Conservation (phyloP, 2,113 vertebrate species). For the Blennius ocellaris region DNA sequence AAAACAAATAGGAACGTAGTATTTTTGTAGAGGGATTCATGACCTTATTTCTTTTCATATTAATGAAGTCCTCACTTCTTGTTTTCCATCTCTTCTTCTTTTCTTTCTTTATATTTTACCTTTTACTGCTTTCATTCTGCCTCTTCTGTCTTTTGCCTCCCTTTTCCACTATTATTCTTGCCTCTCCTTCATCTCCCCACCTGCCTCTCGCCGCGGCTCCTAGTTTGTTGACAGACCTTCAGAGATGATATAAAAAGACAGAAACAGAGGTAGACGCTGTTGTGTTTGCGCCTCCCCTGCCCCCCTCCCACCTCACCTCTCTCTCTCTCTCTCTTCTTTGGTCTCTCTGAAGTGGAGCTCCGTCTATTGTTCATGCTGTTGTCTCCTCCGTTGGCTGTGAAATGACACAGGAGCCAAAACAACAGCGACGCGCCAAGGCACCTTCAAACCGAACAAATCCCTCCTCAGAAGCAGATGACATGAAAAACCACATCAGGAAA, state of each 20-base stretch:
- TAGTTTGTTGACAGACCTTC: constrained; percentile 66
- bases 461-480: constrained; percentile 44
- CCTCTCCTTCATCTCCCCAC: constrained; percentile 4
- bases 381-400: constrained; percentile 60
- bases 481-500: constrained; percentile 19
- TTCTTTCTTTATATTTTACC: not conserved
- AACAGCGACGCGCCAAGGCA: constrained; percentile 47
- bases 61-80: too few relatives aligned
- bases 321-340: constrained; percentile 15
- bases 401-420: constrained; percentile 63
- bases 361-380: constrained; percentile 63
- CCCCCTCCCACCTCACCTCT: constrained; percentile 22
- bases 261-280: constrained; percentile 51
- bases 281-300: constrained; percentile 34
- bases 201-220: constrained; percentile 14
- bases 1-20: too few relatives aligned
- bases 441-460: constrained; percentile 69
- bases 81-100: too few relatives aligned
- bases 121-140: not conserved
- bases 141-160: not conserved
- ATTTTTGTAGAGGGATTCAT: too few relatives aligned
- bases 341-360: constrained; percentile 71
- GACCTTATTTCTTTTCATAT: too few relatives aligned
- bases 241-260: constrained; percentile 66
- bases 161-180: not conserved